Percentiles rank a stretch among this genome's conserved stretches.
Evolutionary conservation across 1,140 invertebrate genomes (phyloP).

Genomic region (Ectropis grisescens): DNA sequence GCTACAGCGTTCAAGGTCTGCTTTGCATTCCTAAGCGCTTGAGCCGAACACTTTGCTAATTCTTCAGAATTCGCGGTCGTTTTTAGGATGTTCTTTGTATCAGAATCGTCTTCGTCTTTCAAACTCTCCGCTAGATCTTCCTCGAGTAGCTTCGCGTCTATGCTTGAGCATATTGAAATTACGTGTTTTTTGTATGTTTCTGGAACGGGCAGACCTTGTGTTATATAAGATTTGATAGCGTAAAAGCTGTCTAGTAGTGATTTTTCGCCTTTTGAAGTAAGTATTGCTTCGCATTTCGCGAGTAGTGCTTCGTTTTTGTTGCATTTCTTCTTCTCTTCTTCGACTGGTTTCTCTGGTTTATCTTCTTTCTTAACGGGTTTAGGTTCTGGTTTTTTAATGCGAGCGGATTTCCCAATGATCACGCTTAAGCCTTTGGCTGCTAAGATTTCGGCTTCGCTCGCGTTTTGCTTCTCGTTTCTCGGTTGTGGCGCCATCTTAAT

Average conservation of each 20-base stretch:
- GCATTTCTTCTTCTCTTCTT: slow-evolving; percentile 27
- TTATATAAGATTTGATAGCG: slow-evolving; percentile 51
- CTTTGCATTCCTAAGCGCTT: slow-evolving; percentile 46
- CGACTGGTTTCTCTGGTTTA: slow-evolving; percentile 19
- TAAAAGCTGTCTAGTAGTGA: slow-evolving; percentile 48
- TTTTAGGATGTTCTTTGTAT: too few species aligned
- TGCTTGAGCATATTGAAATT: slow-evolving; percentile 43
- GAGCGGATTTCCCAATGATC: slow-evolving; percentile 50
- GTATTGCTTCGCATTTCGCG: slow-evolving; percentile 46
- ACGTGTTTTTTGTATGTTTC: slow-evolving; percentile 54
- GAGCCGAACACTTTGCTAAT: slow-evolving; percentile 51
- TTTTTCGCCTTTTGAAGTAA: slow-evolving; percentile 51
- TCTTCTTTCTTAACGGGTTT: slow-evolving; percentile 27
- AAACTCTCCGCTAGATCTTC: slow-evolving; percentile 43
- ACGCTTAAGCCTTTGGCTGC: slow-evolving; percentile 60
- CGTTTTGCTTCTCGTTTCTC: slow-evolving; percentile 24
- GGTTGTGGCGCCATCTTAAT: slow-evolving; percentile 24
- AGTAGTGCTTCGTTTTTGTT: slow-evolving; percentile 31
- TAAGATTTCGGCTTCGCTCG: slow-evolving; percentile 58
- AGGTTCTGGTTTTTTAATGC: slow-evolving; percentile 24
- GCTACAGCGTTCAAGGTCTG: slow-evolving; percentile 51
- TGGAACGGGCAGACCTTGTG: slow-evolving; percentile 41
- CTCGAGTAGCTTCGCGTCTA: slow-evolving; percentile 45
- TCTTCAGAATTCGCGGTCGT: slow-evolving; percentile 35
- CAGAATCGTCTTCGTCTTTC: slow-evolving; percentile 12